phyloP scores from a whole-genome alignment of 2,113 vertebrate species.

The Cryptomyrus ogoouensis region DNA sequence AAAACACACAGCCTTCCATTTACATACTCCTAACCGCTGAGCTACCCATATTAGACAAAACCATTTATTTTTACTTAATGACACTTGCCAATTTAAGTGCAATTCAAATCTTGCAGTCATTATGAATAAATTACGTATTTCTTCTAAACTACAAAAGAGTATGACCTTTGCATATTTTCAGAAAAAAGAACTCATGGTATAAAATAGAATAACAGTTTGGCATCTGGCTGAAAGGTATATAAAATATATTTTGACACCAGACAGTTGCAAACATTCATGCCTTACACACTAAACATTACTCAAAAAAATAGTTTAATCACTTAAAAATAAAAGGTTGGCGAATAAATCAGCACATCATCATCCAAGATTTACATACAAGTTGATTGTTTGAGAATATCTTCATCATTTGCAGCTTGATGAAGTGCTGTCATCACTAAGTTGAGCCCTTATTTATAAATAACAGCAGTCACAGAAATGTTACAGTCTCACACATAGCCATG shows the following conservation, averaged over 20 bases:
- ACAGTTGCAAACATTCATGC: not conserved
- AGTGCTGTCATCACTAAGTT: not conserved
- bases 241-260: not conserved
- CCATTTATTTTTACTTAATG: not conserved
- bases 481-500: not conserved
- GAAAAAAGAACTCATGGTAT: not conserved
- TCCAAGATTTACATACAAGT: conserved; percentile 57
- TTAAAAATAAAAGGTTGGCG: not conserved
- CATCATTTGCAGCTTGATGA: conserved; percentile 15
- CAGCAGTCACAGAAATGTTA: not conserved
- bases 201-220: not conserved
- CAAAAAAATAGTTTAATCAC: not conserved
- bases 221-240: not conserved
- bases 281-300: not conserved
- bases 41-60: not conserved
- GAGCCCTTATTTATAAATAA: not conserved
- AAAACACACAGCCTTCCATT: not conserved
- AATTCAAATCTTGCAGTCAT: not conserved
- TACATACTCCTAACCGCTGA: not conserved
- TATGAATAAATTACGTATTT: not conserved
- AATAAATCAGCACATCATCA: conserved; percentile 49
- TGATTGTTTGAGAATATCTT: conserved; percentile 51
- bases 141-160: not conserved
- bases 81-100: not conserved
- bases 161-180: not conserved